phyloP scores from a whole-genome alignment of 1,140 invertebrate species.

The Trialeurodes vaporariorum region DNA sequence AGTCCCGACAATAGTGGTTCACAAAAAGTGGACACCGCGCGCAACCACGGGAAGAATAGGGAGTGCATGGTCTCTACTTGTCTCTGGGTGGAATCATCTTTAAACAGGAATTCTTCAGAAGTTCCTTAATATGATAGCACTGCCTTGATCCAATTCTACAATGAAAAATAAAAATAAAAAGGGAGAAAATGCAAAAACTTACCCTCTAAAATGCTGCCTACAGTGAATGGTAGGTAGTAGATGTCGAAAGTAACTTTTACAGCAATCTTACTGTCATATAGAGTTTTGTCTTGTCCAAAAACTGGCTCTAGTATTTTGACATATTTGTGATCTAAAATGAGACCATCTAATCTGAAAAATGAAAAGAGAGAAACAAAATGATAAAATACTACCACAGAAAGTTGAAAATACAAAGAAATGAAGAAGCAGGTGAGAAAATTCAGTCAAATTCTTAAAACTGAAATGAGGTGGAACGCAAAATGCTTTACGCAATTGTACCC shows the following conservation, averaged over 20 bases:
- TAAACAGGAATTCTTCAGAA: too few relatives aligned
- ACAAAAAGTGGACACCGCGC: too few relatives aligned
- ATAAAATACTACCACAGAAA: too few relatives aligned
- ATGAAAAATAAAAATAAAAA: too few relatives aligned
- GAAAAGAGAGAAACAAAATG: not conserved
- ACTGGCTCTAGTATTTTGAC: not conserved
- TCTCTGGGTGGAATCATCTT: too few relatives aligned
- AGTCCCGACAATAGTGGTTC: too few relatives aligned
- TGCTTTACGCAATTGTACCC: too few relatives aligned
- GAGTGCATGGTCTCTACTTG: too few relatives aligned
- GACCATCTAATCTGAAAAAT: not conserved
- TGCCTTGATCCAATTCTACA: too few relatives aligned
- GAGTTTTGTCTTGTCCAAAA: not conserved
- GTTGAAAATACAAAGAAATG: not conserved
- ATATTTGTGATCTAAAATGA: not conserved
- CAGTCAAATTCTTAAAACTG: not conserved
- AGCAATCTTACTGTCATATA: not conserved
- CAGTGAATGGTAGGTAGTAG: not conserved
- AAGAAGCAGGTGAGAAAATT: not conserved
- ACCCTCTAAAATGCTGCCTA: not conserved
- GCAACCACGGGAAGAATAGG: too few relatives aligned
- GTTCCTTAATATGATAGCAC: too few relatives aligned
- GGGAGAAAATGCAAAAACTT: not conserved
- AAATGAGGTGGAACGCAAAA: not conserved
- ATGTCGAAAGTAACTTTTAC: not conserved